Percentiles rank a stretch among this genome's conserved stretches.
Evolutionary conservation across 2,113 vertebrate species (phyloP).

Genomic region (Engystomops pustulosus): DNA sequence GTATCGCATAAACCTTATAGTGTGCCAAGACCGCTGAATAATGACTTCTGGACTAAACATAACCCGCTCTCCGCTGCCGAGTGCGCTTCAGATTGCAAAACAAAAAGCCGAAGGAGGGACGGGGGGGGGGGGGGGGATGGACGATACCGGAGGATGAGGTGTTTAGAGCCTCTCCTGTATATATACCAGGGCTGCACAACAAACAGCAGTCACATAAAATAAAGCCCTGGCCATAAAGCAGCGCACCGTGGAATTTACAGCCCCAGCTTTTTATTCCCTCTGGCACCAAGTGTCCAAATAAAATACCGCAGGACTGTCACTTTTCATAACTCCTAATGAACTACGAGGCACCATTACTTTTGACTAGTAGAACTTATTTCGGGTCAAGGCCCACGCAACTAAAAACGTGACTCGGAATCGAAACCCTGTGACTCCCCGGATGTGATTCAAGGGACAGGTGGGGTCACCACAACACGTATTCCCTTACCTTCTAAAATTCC

Average conservation of each 20-base stretch:
- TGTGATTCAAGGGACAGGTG: too few relatives aligned
- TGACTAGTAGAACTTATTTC: background rate
- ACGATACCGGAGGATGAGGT: background rate
- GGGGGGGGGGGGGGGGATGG: too few relatives aligned
- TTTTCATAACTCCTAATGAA: slow-evolving; percentile 8
- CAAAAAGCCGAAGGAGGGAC: background rate
- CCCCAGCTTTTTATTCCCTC: background rate
- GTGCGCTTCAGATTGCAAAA: background rate
- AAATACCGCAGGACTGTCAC: background rate
- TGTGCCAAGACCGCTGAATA: background rate
- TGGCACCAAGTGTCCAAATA: slow-evolving; percentile 16
- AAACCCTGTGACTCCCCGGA: too few relatives aligned
- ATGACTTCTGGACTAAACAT: background rate
- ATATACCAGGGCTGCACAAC: background rate
- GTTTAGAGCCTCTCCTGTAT: slow-evolving; percentile 2
- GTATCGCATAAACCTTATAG: background rate
- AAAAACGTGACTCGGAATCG: too few relatives aligned
- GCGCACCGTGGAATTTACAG: background rate
- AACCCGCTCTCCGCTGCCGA: background rate
- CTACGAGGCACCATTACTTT: background rate
- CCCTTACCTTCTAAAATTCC: too few relatives aligned
- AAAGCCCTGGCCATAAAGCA: background rate
- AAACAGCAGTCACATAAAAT: background rate
- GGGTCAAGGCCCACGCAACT: too few relatives aligned
- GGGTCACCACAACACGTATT: too few relatives aligned